Evolutionary conservation across 2,113 vertebrate genomes (phyloP).

Genomic region (Leptocoma aspasia): DNA sequence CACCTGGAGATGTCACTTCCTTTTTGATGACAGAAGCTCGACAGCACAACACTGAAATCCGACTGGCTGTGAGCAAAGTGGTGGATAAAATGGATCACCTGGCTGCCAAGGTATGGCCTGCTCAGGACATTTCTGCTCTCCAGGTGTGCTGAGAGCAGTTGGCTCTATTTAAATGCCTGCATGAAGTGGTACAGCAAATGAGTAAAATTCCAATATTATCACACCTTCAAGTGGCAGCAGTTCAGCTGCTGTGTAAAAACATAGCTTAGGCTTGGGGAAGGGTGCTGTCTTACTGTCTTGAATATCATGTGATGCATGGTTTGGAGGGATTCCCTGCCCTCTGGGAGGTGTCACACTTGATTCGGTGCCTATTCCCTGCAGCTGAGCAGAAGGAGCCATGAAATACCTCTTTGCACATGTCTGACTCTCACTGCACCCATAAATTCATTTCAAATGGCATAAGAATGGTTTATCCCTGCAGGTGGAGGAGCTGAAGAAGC

Average conservation of each 20-base stretch:
- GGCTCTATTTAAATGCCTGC: not conserved
- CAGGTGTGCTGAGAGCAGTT: not conserved
- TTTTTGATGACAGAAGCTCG: conserved; percentile 95
- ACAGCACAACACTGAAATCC: conserved; percentile 95
- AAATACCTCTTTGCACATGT: not conserved
- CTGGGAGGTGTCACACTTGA: not conserved
- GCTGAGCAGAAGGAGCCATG: not conserved
- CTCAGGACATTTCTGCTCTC: not conserved
- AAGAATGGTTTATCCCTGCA: conserved; percentile 37
- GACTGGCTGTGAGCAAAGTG: conserved; percentile 88
- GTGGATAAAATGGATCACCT: conserved; percentile 93
- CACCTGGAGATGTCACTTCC: conserved; percentile 85
- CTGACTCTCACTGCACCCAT: not conserved
- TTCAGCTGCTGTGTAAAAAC: not conserved
- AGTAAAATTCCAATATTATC: not conserved
- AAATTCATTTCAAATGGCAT: not conserved
- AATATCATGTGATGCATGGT: rapidly evolving
- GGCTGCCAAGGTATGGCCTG: conserved; percentile 79
- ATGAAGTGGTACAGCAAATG: not conserved
- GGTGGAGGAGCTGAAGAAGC: conserved; percentile 88
- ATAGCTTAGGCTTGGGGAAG: not conserved
- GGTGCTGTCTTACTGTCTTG: not conserved
- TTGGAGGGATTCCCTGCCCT: not conserved
- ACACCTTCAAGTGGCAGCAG: not conserved
- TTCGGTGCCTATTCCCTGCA: not conserved